Evolutionary conservation across 2,888 invertebrate species (phyloP), one percentile per base, ranked within the genome.

Genomic region (Callosobruchus maculatus): DNA sequence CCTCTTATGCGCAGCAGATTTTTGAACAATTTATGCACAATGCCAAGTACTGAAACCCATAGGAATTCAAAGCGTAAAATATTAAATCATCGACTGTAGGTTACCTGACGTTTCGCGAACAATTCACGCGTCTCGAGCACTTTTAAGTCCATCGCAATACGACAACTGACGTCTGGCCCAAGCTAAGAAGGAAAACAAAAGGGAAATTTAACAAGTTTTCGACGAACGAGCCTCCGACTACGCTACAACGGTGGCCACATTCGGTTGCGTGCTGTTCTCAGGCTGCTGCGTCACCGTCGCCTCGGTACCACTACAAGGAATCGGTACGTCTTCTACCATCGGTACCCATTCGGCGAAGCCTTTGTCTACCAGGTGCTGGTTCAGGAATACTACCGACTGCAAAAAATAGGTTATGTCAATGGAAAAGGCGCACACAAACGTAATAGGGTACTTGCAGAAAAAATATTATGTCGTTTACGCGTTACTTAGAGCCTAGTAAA

Each of bases 341-440:
- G 87, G 87, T 77, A 91, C 86, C 92, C 94, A 95, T 84, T 93
- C 92, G 72, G 96, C 97, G 83, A 93, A 91, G 73, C 95, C 95
- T 86, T 93, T 92, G 81, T 93, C 93, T 81, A 96, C 94, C 83
- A 97, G 89, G 88, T 96, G 96, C 84, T 94, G 91, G 87, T 97
- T 97, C 81, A 97, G 91, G 87, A 94, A 94, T 88, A 95, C 91
- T 81, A 94, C 92, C 92, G 95, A 91, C 89, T 92, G 91, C 75
- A 91, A 90, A 7, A 49, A n/a, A n/a, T n/a, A n/a, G n/a, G n/a
- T n/a, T n/a, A n/a, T n/a, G n/a, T n/a, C n/a, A n/a, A n/a, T n/a
- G n/a, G n/a, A n/a, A n/a, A n/a, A n/a, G n/a, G n/a, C n/a, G n/a
- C n/a, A n/a, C n/a, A n/a, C n/a, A n/a, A n/a, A n/a, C n/a, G n/a